phyloP scores from a whole-genome alignment of 1,140 invertebrate species.

The Nasonia giraulti region DNA sequence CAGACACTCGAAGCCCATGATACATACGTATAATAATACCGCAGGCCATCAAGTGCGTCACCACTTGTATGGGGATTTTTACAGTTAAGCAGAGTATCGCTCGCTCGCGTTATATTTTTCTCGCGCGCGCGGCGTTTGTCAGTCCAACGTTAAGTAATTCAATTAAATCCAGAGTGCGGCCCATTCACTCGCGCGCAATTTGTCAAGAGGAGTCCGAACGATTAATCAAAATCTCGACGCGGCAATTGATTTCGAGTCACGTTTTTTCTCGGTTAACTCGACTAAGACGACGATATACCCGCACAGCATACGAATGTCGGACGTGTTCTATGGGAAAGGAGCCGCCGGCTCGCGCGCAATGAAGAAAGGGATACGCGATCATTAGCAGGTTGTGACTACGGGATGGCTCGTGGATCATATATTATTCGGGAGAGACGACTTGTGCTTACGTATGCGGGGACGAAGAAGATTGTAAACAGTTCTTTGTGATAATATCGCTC shows the following conservation, averaged over 20 bases:
- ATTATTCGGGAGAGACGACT: background rate
- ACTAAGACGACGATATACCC: background rate
- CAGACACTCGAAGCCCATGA: background rate
- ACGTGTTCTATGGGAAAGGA: background rate
- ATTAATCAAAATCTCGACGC: slow-evolving; percentile 45
- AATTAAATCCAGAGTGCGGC: slow-evolving; percentile 17
- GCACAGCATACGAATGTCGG: background rate
- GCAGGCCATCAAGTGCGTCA: background rate
- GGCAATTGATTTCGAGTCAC: slow-evolving; percentile 35
- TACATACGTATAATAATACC: too few species aligned
- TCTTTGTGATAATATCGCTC: background rate
- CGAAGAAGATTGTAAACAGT: background rate
- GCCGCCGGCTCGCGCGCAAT: background rate
- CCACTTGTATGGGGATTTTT: slow-evolving; percentile 3
- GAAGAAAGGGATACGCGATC: background rate
- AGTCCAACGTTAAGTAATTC: slow-evolving; percentile 26
- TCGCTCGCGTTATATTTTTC: background rate
- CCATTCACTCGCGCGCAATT: slow-evolving; percentile 33
- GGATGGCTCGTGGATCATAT: background rate
- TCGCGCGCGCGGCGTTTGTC: slow-evolving; percentile 18
- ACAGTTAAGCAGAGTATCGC: slow-evolving; percentile 15
- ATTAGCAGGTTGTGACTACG: slow-evolving; percentile 56
- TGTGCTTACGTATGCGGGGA: background rate
- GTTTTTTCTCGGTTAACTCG: background rate
- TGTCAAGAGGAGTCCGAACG: slow-evolving; percentile 41